Evolutionary conservation across 2,113 vertebrate species (phyloP).

Genomic region (Alethe castanea): DNA sequence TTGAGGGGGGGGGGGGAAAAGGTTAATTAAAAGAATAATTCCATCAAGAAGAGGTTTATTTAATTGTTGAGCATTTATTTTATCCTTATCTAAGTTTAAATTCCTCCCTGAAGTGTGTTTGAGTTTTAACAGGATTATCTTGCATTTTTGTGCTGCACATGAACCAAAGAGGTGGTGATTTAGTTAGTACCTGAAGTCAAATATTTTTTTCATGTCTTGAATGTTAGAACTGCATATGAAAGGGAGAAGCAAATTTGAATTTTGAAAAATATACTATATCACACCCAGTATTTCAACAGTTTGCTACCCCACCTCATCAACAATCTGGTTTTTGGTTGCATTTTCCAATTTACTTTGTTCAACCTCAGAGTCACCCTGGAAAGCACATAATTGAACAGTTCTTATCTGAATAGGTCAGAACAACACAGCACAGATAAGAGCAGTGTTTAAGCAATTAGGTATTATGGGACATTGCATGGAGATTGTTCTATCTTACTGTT

Average conservation of each 20-base stretch:
- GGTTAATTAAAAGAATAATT: not conserved
- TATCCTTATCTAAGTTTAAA: not conserved
- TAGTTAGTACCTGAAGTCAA: not conserved
- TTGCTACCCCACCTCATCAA: not conserved
- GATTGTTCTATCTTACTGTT: not conserved
- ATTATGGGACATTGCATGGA: not conserved
- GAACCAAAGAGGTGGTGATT: not conserved
- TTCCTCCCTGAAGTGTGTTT: not conserved
- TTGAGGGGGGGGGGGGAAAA: not conserved
- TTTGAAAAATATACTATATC: not conserved
- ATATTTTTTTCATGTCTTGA: not conserved
- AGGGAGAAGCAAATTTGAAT: not conserved
- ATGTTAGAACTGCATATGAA: not conserved
- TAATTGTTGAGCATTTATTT: not conserved
- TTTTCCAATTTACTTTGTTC: not conserved
- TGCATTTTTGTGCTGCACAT: fast-evolving
- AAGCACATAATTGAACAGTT: not conserved
- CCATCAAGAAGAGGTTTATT: not conserved
- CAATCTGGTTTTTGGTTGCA: not conserved
- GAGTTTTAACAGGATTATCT: not conserved
- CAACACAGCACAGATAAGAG: not conserved
- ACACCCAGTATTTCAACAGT: not conserved
- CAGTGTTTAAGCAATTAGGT: not conserved
- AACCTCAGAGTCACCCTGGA: not conserved
- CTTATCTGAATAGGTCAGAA: slow-evolving; percentile 1